A percentile compares a stretch with the other conserved stretches of the same genome.
Evolutionary conservation across 1,140 invertebrate species (phyloP).

Genomic region (Zaprionus inermis): DNA sequence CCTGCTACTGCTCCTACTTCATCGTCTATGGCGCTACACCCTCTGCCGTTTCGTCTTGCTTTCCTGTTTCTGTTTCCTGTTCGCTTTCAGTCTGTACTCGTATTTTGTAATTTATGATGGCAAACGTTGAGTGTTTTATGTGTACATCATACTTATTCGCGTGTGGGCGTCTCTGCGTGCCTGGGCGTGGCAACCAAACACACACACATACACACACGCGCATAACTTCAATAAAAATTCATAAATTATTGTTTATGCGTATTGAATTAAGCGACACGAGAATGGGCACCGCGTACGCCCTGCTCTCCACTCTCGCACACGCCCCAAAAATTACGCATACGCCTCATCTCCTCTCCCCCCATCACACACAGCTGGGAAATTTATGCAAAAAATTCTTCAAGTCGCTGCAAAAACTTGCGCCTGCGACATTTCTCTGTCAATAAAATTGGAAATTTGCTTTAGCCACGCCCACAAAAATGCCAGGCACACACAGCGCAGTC

Average conservation of each 20-base stretch:
- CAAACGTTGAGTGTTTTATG: constrained; percentile 27
- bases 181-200: constrained; percentile 14
- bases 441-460: constrained; percentile 58
- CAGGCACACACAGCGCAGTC: constrained; percentile 5
- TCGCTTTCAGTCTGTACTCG: constrained; percentile 16
- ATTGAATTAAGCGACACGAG: constrained; percentile 52
- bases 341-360: constrained; percentile 6
- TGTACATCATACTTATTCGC: constrained; percentile 23
- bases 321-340: constrained; percentile 24
- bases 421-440: constrained; percentile 41
- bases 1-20: no score
- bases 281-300: background rate
- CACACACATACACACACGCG: background rate
- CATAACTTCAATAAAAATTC: constrained; percentile 55
- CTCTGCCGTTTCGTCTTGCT: background rate
- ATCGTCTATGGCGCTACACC: background rate
- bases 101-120: constrained; percentile 45
- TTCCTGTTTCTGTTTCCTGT: background rate
- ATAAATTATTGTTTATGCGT: constrained; percentile 60
- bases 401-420: constrained; percentile 19
- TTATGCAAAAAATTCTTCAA: constrained; percentile 49
- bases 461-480: constrained; percentile 49
- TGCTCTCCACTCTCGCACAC: background rate
- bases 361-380: constrained; percentile 24
- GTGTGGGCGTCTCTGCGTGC: background rate